Evolutionary conservation across 2,113 vertebrate genomes (phyloP), one percentile per base, ranked within the genome.

Genomic region (Ictidomys tridecemlineatus): DNA sequence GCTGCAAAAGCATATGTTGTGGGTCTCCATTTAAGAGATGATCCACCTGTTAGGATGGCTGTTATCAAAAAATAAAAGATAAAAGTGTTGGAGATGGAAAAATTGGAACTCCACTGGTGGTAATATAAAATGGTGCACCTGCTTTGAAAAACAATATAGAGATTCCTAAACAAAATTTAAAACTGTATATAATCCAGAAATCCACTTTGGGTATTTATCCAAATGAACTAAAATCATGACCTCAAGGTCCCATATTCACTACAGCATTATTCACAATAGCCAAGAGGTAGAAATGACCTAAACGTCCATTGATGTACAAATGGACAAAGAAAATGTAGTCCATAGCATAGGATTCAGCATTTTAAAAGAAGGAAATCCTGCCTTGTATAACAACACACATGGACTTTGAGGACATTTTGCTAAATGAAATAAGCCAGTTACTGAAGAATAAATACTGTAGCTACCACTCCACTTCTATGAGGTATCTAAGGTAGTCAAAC

Each of bases 61-160:
- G 61, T 42, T 17, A 48, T 12, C 28, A 61, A 61, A 65, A 58
- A 28, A 4, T 2, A 22, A 70, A 63, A 24, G 10, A 30, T 16
- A 74, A 30, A 37, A 13, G 28, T 67, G n/a, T 26, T 53, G 45
- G 2, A 20, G n/a, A 53, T 45, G 56, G 22, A 76, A 32, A 94
- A 83, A 37, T 0, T 22, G 42, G 48, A 83, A 73, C 8, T 4
- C n/a, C 18, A 28, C 22, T 42, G 14, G 28, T 28, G 4, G n/a
- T 12, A 7, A 42, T 20, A 0, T 51, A 45, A 67, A 42, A n/a
- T 14, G 7, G 14, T 51, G 1, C 9, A 12, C 5, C 8, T n/a
- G 14, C 34, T 51, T 42, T 42, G 4, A 58, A 56, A 93, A 89
- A 51, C 56, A 34, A 26, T 26, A 39, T 11, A 61, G 56, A 65